Percentiles rank a stretch among this genome's conserved stretches.
These are phyloP conservation scores for Theocolax elegans DNA, from an alignment of 1,140 invertebrate genomes.

Conservation along the genomic window DNA sequence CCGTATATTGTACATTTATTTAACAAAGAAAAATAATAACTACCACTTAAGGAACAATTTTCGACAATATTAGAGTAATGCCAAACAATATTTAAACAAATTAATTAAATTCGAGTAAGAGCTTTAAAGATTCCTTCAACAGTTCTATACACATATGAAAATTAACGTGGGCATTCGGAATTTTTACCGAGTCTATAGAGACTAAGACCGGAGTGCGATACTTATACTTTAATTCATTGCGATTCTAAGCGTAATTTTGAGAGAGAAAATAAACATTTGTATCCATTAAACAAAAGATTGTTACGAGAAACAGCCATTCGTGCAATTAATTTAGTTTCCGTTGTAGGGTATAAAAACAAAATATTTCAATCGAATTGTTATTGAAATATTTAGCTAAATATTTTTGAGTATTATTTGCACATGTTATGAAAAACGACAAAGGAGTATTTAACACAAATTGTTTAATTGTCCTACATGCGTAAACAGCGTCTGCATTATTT, in stretches of 20 bases:
- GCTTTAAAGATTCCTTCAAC: constrained; percentile 29
- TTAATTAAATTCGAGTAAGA: constrained; percentile 36
- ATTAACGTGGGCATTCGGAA: neutral
- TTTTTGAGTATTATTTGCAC: constrained; percentile 11
- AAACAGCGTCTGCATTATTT: neutral
- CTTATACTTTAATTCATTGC: neutral
- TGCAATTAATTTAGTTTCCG: constrained; percentile 25
- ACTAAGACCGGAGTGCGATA: neutral
- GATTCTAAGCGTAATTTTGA: neutral
- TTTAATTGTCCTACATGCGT: too few relatives aligned
- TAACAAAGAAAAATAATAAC: constrained; percentile 33
- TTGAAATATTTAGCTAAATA: neutral
- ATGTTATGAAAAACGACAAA: neutral
- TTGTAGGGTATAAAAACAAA: too few relatives aligned
- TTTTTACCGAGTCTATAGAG: neutral
- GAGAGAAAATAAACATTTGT: neutral
- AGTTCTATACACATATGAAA: neutral
- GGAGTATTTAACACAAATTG: neutral
- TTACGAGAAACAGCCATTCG: constrained; percentile 17
- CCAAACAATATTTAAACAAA: constrained; percentile 53
- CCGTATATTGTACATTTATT: constrained; percentile 48
- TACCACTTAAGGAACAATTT: constrained; percentile 46
- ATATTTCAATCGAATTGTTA: neutral
- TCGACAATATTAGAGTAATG: constrained; percentile 61
- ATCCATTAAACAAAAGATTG: constrained; percentile 25